phyloP scores from a whole-genome alignment of 2,888 invertebrate genomes.

The Apotomis capreana region DNA sequence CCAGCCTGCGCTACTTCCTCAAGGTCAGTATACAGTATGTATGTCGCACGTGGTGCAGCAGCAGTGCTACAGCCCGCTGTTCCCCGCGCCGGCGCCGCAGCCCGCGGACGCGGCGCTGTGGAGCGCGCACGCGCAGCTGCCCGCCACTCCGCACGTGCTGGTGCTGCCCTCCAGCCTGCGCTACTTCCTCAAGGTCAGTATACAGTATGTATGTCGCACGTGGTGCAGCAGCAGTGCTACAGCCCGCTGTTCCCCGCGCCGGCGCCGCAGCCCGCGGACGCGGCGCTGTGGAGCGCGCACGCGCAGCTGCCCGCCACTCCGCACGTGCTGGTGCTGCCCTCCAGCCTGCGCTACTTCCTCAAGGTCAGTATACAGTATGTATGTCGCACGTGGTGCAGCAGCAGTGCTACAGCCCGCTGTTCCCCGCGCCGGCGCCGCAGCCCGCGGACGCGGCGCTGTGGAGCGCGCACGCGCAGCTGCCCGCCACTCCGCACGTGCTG shows the following conservation, averaged over 20 bases:
- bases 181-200: conserved; percentile 92
- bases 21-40: conserved; percentile 92
- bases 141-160: conserved; percentile 90
- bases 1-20: conserved; percentile 91
- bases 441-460: conserved; percentile 89
- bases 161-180: conserved; percentile 93
- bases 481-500: conserved; percentile 90
- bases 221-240: conserved; percentile 90
- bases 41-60: too few relatives aligned
- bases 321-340: conserved; percentile 92
- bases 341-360: conserved; percentile 91
- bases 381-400: too few relatives aligned
- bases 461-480: conserved; percentile 87
- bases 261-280: conserved; percentile 87
- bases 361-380: conserved; percentile 92
- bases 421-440: conserved; percentile 87
- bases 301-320: conserved; percentile 89
- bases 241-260: conserved; percentile 92
- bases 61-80: conserved; percentile 91
- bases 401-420: conserved; percentile 91
- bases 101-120: conserved; percentile 89
- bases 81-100: conserved; percentile 87
- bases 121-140: conserved; percentile 87
- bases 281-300: conserved; percentile 87
- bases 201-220: too few relatives aligned